These are phyloP conservation scores for Hyperoplus lanceolatus DNA, from an alignment of 2,797 vertebrate genomes.

Conservation along the genomic window DNA sequence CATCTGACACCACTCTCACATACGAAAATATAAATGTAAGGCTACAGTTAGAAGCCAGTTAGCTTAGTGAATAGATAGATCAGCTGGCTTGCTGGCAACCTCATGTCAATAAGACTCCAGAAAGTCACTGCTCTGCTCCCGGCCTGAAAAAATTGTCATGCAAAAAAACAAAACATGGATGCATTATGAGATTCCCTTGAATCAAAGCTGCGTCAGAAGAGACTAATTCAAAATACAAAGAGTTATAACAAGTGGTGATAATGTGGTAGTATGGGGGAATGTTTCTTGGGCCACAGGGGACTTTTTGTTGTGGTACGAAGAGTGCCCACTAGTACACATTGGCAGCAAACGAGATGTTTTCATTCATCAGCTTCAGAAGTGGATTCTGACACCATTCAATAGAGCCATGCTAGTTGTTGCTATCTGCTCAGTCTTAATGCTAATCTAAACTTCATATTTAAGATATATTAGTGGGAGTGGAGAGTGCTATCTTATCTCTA, in stretches of 20 bases:
- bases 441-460: background rate
- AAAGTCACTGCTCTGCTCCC: background rate
- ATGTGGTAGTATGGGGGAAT: background rate
- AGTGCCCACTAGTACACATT: background rate
- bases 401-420: background rate
- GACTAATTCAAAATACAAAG: background rate
- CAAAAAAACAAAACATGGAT: background rate
- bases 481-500: background rate
- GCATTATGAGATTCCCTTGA: background rate
- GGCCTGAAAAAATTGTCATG: background rate
- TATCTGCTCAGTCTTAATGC: background rate
- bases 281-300: no score
- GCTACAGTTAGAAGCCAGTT: background rate
- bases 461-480: background rate
- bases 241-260: background rate
- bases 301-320: background rate
- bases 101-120: background rate
- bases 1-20: background rate
- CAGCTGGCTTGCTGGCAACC: background rate
- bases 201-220: background rate
- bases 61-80: conserved; percentile 6
- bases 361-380: background rate
- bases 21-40: background rate
- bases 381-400: background rate
- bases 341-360: background rate